Base-by-base conservation (phyloP, 2,888 invertebrate genomes). In the Caenorhabditis sulstoni region DNA sequence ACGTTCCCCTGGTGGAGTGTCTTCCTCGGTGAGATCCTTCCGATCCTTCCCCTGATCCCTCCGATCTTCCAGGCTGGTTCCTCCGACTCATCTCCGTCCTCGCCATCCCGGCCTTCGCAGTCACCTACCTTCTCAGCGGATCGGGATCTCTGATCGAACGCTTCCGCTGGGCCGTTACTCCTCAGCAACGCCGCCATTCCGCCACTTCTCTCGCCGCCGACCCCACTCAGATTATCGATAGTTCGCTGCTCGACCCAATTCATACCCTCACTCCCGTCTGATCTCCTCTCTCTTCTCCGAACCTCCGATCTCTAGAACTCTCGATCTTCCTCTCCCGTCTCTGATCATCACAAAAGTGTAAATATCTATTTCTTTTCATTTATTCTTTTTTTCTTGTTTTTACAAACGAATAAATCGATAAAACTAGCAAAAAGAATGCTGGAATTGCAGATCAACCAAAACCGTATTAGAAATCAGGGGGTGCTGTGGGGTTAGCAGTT, bases 1-100 rank as follows among this genome's bases (percentile, higher is more conserved):
- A 84, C 76, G 18, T 93, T 92, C 85, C 93, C 93, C 0, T 79
- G 82, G 76, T 92, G 92, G 91, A 92, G 92, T 29, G 91, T 92
- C 53, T 65, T 88, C 3, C 80, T 92, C 12, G 93, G 93, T 64
- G 91, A 92, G 92, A 91, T 91, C 3, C 12, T 16, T 29, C 49
- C 14, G 12, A 29, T 20, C n/a, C 14, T 29, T 53, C 22, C 2
- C 7, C 44, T n/a, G 12, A 18, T 23, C 29, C 16, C n/a, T 29
- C 1, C 29, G 7, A 29, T 8, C n/a, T 66, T 57, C 14, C 58
- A 59, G 76, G 80, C 8, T 82, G 83, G 85, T 70, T 74, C 22
- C 86, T 92, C 50, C 90, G 91, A 1, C 87, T 89, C 67, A 91
- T 92, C 16, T 93, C 93, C 7, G 91, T 92, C 23, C 81, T 92